phyloP scores from a whole-genome alignment of 2,113 vertebrate species.

The Crotophaga sulcirostris region DNA sequence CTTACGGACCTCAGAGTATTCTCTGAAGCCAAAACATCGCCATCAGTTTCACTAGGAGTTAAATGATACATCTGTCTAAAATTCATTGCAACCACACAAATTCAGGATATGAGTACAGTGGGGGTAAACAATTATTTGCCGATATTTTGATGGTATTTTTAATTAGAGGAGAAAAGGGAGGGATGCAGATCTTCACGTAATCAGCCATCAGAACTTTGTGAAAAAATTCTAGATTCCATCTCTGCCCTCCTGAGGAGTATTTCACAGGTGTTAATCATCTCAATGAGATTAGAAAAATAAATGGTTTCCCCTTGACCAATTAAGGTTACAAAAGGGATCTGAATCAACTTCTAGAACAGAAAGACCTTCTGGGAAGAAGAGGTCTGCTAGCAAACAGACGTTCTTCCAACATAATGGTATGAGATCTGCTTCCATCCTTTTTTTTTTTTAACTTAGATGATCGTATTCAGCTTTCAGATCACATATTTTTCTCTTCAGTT shows the following conservation, averaged over 20 bases:
- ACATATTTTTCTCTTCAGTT: not conserved
- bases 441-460: not conserved
- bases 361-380: not conserved
- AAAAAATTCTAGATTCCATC: not conserved
- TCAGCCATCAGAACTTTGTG: not conserved
- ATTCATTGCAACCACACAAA: not conserved
- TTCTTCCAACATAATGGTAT: not conserved
- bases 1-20: not conserved
- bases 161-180: not conserved
- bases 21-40: not conserved
- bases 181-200: not conserved
- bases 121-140: not conserved
- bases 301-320: not conserved
- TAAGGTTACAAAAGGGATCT: not conserved
- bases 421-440: not conserved
- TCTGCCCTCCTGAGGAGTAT: not conserved
- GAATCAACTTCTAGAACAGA: not conserved
- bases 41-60: not conserved
- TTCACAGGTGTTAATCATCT: not conserved
- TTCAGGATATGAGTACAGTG: not conserved
- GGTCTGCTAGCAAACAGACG: not conserved
- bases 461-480: not conserved
- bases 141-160: not conserved
- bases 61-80: not conserved
- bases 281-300: not conserved